A percentile compares a stretch with the other conserved stretches of the same genome.
Conservation (phyloP, 2,797 vertebrate species). For the Micropoecilia bifurca region DNA sequence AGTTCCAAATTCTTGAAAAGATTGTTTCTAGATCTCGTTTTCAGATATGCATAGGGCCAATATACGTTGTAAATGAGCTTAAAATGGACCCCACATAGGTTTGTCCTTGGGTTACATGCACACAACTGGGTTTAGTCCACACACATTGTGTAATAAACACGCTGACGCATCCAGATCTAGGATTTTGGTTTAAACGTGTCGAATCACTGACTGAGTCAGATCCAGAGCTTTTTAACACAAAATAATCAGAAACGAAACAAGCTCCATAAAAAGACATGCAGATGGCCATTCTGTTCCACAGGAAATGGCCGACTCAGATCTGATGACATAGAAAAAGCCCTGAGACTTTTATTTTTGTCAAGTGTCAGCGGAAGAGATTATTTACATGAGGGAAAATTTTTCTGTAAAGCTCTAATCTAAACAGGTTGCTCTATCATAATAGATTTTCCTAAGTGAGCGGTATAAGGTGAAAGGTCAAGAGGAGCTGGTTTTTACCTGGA, state of each 20-base stretch:
- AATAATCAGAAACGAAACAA: conserved; percentile 26
- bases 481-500: conserved; percentile 82
- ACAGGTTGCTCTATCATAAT: background rate
- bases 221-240: conserved; percentile 30
- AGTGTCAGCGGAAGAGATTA: background rate
- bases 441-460: background rate
- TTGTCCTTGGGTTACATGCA: background rate
- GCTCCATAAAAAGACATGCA: background rate
- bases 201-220: conserved; percentile 8
- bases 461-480: background rate
- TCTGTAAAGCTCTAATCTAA: background rate
- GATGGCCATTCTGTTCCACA: background rate
- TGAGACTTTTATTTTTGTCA: background rate
- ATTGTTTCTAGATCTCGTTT: background rate
- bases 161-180: background rate
- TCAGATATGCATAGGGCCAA: background rate
- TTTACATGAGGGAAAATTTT: background rate
- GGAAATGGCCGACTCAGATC: background rate
- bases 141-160: background rate
- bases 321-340: background rate
- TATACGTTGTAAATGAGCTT: background rate
- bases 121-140: background rate
- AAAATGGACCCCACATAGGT: background rate
- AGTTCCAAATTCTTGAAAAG: background rate
- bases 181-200: background rate